Conservation (phyloP, 2,888 invertebrate species). For the Volucella zonaria region DNA sequence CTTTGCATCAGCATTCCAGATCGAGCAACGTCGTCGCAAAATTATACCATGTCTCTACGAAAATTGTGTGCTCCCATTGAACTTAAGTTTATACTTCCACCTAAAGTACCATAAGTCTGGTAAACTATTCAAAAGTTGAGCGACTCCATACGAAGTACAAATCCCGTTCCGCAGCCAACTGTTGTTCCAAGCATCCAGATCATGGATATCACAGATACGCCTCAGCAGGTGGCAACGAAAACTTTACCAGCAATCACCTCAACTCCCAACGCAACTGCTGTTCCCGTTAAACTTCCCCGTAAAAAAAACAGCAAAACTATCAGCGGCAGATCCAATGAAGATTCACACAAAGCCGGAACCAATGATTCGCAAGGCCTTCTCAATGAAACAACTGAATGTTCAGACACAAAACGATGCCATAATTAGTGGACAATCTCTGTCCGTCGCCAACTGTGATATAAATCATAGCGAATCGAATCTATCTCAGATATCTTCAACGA, state of each 20-base stretch:
- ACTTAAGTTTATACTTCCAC: constrained; percentile 86
- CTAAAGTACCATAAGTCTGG: constrained; percentile 84
- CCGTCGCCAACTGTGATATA: constrained; percentile 43
- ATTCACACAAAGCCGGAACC: constrained; percentile 37
- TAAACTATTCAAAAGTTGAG: constrained; percentile 85
- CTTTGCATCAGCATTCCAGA: constrained; percentile 91
- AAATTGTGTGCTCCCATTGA: constrained; percentile 86
- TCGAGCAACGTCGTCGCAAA: constrained; percentile 86
- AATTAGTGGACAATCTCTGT: neutral
- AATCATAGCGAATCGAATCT: constrained; percentile 47
- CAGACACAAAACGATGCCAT: neutral
- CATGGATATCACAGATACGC: constrained; percentile 31
- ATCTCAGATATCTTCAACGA: constrained; percentile 43
- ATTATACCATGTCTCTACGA: constrained; percentile 89
- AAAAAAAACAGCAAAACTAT: constrained; percentile 38
- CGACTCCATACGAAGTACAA: constrained; percentile 82
- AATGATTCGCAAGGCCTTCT: constrained; percentile 39
- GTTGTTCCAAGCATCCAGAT: constrained; percentile 47
- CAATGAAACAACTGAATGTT: constrained; percentile 48
- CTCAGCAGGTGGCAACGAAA: neutral
- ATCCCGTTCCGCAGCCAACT: constrained; percentile 27
- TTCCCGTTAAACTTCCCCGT: constrained; percentile 41
- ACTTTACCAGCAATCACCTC: neutral
- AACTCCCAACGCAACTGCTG: neutral
- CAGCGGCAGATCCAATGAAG: constrained; percentile 28